Evolutionary conservation across 37 sponge, comb jelly and placozoan species (phyloP), one percentile per base, ranked within the genome.

Genomic region (Beroe forskalii): DNA sequence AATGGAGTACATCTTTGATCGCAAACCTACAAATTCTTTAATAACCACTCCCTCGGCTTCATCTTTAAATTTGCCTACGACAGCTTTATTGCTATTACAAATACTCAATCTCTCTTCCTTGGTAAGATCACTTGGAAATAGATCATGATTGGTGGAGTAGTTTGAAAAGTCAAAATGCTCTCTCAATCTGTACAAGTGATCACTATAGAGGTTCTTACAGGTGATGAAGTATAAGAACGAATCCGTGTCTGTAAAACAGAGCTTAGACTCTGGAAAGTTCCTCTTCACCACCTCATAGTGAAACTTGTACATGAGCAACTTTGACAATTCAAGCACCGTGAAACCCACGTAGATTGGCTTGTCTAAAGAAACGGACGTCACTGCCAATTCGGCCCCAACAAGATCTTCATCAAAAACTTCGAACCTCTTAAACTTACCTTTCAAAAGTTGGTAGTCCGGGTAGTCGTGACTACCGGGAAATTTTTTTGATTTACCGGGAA

Each of bases 341-440:
- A 72, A 72, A 72, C 75, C 75, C 31, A 72, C 75, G 35, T 72
- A 72, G 35, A 72, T 72, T 72, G 75, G 75, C 39, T 72, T 72
- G 39, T 72, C 75, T 19, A 72, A 30, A 6, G 40, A 19, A 6
- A 72, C 14, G 19, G 31, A 17, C 35, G 75, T 72, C 35, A 36
- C 19, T 36, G 40, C 40, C 31, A 37, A 20, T 30, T 72, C 75
- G 2, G 35, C 75, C 6, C 40, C 75, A 8, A 72, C 75, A 72
- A 72, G 75, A 30, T 22, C 35, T 38, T 72, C 75, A 38, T 33
- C 19, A 20, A 72, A 37, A 37, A 72, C 35, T 30, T 72, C 19
- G 30, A 72, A 72, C 1, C 75, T 36, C 40, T 72, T 72, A 37
- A 38, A 72, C 12, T 23, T 37, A 38, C 39, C 39, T 37, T 72